These are phyloP conservation scores for Cervus canadensis DNA, from an alignment of 2,113 vertebrate species.

Conservation along the genomic window DNA sequence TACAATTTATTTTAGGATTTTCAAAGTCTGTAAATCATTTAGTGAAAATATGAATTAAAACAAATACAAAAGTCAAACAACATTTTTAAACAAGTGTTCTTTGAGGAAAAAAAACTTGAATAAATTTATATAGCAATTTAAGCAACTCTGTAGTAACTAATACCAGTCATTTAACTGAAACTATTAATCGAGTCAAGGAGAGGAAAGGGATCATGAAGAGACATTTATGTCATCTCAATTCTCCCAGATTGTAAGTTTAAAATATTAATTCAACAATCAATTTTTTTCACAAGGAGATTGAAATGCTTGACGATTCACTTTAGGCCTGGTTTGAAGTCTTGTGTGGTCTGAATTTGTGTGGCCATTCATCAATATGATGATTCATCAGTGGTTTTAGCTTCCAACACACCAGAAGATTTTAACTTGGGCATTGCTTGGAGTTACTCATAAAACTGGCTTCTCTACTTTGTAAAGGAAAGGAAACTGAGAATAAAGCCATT, in stretches of 20 bases:
- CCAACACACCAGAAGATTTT: slow-evolving; percentile 52
- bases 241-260: slow-evolving; percentile 16
- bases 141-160: not conserved
- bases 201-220: not conserved
- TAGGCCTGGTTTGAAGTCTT: slow-evolving; percentile 49
- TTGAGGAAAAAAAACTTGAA: not conserved
- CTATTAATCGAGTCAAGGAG: not conserved
- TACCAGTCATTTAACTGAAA: not conserved
- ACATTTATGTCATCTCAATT: slow-evolving; percentile 1
- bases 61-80: not conserved
- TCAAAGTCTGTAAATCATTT: not conserved
- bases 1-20: not conserved
- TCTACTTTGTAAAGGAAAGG: not conserved
- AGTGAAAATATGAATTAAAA: not conserved
- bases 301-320: slow-evolving; percentile 35
- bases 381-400: slow-evolving; percentile 53
- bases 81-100: not conserved
- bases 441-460: slow-evolving; percentile 54
- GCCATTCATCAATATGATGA: slow-evolving; percentile 62
- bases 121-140: slow-evolving; percentile 21
- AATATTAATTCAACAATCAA: slow-evolving; percentile 31
- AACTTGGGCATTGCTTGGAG: slow-evolving; percentile 57
- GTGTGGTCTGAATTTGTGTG: slow-evolving; percentile 74
- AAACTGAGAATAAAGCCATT: slow-evolving; percentile 31
- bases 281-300: slow-evolving; percentile 38